Percentiles rank a stretch among this genome's conserved stretches.
Evolutionary conservation across 2,797 vertebrate species (phyloP).

Genomic region (Aselliscus stoliczkanus): DNA sequence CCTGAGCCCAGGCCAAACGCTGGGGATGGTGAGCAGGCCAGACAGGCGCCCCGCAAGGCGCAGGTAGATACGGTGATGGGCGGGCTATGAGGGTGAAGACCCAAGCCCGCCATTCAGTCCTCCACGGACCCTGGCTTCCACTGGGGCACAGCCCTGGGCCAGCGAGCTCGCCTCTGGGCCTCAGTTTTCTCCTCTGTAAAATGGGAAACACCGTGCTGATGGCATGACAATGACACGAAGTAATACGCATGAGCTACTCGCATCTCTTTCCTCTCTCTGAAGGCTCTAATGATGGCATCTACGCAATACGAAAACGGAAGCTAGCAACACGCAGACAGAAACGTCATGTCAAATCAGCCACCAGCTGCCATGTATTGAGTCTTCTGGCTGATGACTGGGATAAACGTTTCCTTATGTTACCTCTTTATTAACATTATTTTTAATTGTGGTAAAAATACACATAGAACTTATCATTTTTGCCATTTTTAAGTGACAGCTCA

Average conservation of each 20-base stretch:
- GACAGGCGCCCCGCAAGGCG: too few species aligned
- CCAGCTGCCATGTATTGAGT: fast-evolving
- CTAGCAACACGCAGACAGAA: fast-evolving
- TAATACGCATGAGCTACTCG: fast-evolving
- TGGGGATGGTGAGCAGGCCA: fast-evolving
- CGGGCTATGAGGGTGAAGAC: neutral
- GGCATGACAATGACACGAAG: fast-evolving
- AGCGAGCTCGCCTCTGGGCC: too few species aligned
- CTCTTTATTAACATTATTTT: neutral
- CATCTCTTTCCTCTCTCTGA: fast-evolving
- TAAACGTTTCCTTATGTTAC: fast-evolving
- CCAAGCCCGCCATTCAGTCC: too few species aligned
- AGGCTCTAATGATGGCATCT: fast-evolving
- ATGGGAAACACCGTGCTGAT: too few species aligned
- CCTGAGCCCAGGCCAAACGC: neutral
- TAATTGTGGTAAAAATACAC: neutral
- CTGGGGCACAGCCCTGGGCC: fast-evolving
- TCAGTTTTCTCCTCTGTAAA: fast-evolving
- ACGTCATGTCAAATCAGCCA: fast-evolving
- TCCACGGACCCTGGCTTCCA: too few species aligned
- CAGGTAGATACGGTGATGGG: too few species aligned
- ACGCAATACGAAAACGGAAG: neutral
- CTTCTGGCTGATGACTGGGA: fast-evolving
- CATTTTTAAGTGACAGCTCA: fast-evolving
- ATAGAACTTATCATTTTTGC: fast-evolving